A percentile compares a stretch with the other conserved stretches of the same genome.
Evolutionary conservation across 2,113 vertebrate species (phyloP).

Genomic region (Calidris pugnax): DNA sequence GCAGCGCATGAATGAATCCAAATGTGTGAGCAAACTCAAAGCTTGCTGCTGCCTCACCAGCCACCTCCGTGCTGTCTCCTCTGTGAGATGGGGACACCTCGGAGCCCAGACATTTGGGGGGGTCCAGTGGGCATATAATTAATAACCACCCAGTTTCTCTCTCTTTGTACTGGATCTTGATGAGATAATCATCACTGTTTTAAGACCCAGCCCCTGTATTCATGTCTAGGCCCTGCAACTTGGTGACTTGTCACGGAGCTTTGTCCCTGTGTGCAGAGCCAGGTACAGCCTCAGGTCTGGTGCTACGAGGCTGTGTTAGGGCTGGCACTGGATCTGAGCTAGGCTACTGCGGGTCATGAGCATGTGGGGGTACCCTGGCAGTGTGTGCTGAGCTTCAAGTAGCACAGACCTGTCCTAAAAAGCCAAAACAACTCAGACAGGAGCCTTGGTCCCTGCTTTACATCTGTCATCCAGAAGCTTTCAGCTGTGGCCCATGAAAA

Average conservation of each 20-base stretch:
- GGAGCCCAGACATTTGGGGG: background rate
- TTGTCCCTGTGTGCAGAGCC: background rate
- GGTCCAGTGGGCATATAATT: background rate
- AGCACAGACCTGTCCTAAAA: too few species aligned
- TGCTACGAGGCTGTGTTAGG: background rate
- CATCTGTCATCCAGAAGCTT: background rate
- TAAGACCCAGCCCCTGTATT: background rate
- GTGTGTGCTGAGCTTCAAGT: background rate
- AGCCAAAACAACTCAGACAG: background rate
- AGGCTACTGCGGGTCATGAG: background rate
- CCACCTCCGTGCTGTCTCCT: background rate
- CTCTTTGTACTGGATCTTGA: background rate
- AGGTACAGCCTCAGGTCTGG: background rate
- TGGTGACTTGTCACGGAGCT: background rate
- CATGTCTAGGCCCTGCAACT: fast-evolving
- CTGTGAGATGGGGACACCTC: background rate
- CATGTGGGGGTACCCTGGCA: background rate
- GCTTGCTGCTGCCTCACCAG: background rate
- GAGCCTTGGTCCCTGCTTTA: background rate
- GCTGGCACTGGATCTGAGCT: background rate
- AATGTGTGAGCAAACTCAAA: background rate
- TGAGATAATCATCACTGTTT: background rate
- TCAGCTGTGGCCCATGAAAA: background rate
- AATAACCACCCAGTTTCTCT: background rate
- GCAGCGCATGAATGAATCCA: background rate